Evolutionary conservation across 2,113 vertebrate species (phyloP).

Genomic region (Pipa parva): DNA sequence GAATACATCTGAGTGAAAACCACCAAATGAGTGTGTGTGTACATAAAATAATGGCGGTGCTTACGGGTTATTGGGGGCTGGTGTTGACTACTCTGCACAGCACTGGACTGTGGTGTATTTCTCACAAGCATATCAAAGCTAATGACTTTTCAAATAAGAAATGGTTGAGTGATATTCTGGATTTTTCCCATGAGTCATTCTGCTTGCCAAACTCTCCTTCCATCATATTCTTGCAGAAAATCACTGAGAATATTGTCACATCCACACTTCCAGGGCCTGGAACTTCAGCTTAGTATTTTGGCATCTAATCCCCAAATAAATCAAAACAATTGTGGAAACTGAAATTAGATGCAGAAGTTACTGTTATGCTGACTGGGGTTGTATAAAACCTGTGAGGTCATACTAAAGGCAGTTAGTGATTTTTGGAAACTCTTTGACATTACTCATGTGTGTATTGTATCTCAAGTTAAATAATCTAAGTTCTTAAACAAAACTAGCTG

Average conservation of each 20-base stretch:
- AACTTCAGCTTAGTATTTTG: slow-evolving; percentile 12
- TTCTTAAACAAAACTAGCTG: no score
- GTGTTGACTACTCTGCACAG: no score
- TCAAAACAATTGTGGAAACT: slow-evolving; percentile 21
- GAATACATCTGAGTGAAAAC: no score
- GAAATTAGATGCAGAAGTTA: slow-evolving; percentile 22
- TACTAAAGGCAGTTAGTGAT: no score
- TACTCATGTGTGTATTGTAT: no score
- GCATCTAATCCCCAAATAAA: slow-evolving; percentile 13
- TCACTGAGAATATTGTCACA: slow-evolving; percentile 7
- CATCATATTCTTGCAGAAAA: slow-evolving; percentile 15
- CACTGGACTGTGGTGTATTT: no score
- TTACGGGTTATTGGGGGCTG: no score
- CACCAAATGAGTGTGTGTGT: no score
- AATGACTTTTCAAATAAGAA: not conserved
- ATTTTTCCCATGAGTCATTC: not conserved
- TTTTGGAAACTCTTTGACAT: no score
- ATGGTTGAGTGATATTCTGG: slow-evolving; percentile 10
- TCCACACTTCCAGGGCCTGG: slow-evolving; percentile 14
- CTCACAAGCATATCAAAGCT: not conserved
- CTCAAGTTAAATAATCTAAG: no score
- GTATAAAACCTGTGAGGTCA: no score
- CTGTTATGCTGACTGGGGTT: not conserved
- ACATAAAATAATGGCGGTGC: no score
- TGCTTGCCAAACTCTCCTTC: slow-evolving; percentile 9